A percentile compares a stretch with the other conserved stretches of the same genome.
These are phyloP conservation scores for Zapus hudsonius DNA, from an alignment of 2,113 vertebrate species.

Conservation along the genomic window DNA sequence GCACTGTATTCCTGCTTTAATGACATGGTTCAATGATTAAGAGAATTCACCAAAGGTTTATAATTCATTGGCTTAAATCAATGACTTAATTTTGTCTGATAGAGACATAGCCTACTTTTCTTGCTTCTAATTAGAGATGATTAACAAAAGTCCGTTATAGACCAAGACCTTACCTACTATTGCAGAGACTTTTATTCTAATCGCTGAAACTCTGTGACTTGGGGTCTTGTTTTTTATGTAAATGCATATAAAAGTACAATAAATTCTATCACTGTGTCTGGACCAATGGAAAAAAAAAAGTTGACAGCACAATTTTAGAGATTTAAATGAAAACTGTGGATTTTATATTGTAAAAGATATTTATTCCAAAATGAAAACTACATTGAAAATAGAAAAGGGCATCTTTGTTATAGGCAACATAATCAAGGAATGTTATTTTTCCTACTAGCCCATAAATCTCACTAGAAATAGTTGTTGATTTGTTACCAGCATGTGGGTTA, in stretches of 20 bases:
- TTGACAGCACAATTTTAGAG: not conserved
- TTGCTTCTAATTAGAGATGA: not conserved
- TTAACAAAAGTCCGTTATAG: not conserved
- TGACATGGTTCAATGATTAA: conserved; percentile 4
- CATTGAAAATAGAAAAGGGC: not conserved
- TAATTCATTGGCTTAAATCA: not conserved
- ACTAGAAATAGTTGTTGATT: not conserved
- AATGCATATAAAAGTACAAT: not conserved
- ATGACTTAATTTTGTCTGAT: not conserved
- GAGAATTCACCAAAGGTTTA: not conserved
- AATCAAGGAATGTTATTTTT: not conserved
- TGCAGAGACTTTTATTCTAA: not conserved
- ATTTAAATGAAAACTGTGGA: not conserved
- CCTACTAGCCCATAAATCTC: not conserved
- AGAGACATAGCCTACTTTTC: not conserved
- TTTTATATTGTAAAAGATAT: not conserved
- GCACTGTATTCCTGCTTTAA: not conserved
- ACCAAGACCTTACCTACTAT: not conserved
- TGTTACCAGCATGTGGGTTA: not conserved
- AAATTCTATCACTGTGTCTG: not conserved
- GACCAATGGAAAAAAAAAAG: not conserved
- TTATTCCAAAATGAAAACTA: not conserved
- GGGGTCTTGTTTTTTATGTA: not conserved
- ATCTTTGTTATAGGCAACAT: not conserved
- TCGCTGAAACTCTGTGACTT: not conserved